Evolutionary conservation across 2,888 invertebrate species (phyloP).

Genomic region (Shargacucullia verbasci): DNA sequence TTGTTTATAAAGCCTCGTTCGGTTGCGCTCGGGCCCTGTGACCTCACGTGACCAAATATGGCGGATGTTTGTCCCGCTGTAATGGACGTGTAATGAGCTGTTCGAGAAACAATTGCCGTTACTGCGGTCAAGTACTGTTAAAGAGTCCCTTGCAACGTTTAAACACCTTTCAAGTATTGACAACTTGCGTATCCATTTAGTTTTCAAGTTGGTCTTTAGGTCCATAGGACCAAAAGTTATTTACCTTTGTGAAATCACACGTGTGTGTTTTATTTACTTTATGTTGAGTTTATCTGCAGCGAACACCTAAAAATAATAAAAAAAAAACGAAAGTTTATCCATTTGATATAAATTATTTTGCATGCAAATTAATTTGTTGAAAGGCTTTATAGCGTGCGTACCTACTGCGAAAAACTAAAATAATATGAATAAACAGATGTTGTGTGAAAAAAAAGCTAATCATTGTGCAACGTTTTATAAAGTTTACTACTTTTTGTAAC

Average conservation of each 20-base stretch:
- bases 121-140: slow-evolving; percentile 32
- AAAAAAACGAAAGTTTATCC: no score
- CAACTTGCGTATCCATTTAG: slow-evolving; percentile 33
- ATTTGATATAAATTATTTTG: no score
- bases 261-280: not conserved
- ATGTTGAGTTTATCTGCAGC: no score
- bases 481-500: no score
- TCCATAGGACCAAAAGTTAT: slow-evolving; percentile 1
- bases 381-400: no score
- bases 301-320: no score
- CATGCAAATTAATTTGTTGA: no score
- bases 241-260: slow-evolving; percentile 7
- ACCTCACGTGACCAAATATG: slow-evolving; percentile 3
- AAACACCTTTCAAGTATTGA: slow-evolving; percentile 29
- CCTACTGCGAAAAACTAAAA: not conserved
- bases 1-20: slow-evolving; percentile 14
- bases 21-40: slow-evolving; percentile 7
- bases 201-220: slow-evolving; percentile 24
- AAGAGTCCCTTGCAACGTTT: slow-evolving; percentile 17
- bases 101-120: slow-evolving; percentile 40
- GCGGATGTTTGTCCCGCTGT: slow-evolving; percentile 48
- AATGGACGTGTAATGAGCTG: slow-evolving; percentile 55
- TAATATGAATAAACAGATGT: not conserved
- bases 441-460: no score
- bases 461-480: no score